Percentiles rank a stretch among this genome's conserved stretches.
Evolutionary conservation across 2,888 invertebrate genomes (phyloP).

Genomic region (Caenorhabditis japonica): DNA sequence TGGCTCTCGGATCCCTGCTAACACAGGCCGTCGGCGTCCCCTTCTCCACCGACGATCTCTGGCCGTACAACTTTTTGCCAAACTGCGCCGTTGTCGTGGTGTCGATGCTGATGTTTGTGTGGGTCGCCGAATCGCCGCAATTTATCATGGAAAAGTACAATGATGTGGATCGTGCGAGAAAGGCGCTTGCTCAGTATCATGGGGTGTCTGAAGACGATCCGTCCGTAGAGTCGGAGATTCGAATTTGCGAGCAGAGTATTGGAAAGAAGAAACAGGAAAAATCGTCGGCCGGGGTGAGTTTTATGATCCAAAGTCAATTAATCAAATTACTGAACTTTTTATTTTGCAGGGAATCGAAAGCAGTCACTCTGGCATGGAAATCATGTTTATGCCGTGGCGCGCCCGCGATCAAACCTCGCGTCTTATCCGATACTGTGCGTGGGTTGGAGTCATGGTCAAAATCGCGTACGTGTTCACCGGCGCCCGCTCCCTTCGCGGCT

Average conservation of each 20-base stretch:
- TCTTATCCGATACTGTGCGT: conserved; percentile 61
- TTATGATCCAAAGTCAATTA: not conserved
- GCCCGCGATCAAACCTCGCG: conserved; percentile 57
- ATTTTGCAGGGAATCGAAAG: conserved; percentile 32
- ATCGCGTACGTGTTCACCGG: conserved; percentile 68
- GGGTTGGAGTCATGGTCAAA: conserved; percentile 67
- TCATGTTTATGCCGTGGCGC: conserved; percentile 66
- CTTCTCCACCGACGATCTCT: conserved; percentile 60
- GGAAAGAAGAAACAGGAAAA: conserved; percentile 49
- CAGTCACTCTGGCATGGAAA: conserved; percentile 49
- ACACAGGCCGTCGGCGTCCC: conserved; percentile 62
- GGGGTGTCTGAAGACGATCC: conserved; percentile 59
- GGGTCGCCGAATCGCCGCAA: conserved; percentile 59
- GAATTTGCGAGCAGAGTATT: conserved; percentile 53
- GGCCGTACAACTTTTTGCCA: conserved; percentile 62
- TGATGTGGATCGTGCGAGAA: conserved; percentile 56
- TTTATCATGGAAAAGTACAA: conserved; percentile 59
- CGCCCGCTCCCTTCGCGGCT: conserved; percentile 59
- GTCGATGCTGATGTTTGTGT: conserved; percentile 53
- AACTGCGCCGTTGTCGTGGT: conserved; percentile 50
- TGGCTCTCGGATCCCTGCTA: conserved; percentile 62
- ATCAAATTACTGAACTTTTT: not conserved
- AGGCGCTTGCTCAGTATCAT: conserved; percentile 60
- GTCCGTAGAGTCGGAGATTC: conserved; percentile 59
- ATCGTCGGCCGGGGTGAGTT: conserved; percentile 11